A percentile compares a stretch with the other conserved stretches of the same genome.
Conservation (phyloP, 2,888 invertebrate species). For the Antitype chi region DNA sequence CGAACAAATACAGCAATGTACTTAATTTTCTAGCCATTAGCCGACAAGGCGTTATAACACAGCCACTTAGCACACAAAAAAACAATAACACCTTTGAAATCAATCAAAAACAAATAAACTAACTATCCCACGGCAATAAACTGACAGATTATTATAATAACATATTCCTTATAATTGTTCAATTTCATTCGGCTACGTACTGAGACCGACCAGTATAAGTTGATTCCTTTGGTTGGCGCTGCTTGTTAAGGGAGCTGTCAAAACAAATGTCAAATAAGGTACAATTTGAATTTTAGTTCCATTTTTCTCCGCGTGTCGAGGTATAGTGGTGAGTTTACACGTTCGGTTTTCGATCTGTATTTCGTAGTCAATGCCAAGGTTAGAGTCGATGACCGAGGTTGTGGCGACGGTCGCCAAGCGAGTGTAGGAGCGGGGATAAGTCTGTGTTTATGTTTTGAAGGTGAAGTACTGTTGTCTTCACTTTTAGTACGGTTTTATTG, state of each 20-base stretch:
- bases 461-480: conserved; percentile 26
- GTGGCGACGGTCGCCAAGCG: conserved; percentile 75
- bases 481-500: conserved; percentile 14
- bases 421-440: conserved; percentile 50
- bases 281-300: conserved; percentile 18
- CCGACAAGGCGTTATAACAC: conserved; percentile 36
- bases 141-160: conserved; percentile 59
- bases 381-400: conserved; percentile 81
- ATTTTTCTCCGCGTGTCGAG: conserved; percentile 25
- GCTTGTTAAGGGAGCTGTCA: conserved; percentile 19
- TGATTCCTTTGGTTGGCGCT: conserved; percentile 18
- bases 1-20: conserved; percentile 32
- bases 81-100: conserved; percentile 56
- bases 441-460: conserved; percentile 36
- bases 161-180: conserved; percentile 61
- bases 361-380: conserved; percentile 82
- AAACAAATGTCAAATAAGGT: conserved; percentile 13
- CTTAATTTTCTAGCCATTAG: conserved; percentile 17
- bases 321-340: conserved; percentile 67
- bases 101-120: conserved; percentile 61
- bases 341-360: conserved; percentile 61
- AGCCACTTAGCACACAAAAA: conserved; percentile 53
- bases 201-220: not conserved
- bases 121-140: conserved; percentile 61
- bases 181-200: conserved; percentile 50